Percentiles rank a stretch among this genome's conserved stretches.
phyloP scores from a whole-genome alignment of 2,113 vertebrate genomes.

The Perognathus longimembris region DNA sequence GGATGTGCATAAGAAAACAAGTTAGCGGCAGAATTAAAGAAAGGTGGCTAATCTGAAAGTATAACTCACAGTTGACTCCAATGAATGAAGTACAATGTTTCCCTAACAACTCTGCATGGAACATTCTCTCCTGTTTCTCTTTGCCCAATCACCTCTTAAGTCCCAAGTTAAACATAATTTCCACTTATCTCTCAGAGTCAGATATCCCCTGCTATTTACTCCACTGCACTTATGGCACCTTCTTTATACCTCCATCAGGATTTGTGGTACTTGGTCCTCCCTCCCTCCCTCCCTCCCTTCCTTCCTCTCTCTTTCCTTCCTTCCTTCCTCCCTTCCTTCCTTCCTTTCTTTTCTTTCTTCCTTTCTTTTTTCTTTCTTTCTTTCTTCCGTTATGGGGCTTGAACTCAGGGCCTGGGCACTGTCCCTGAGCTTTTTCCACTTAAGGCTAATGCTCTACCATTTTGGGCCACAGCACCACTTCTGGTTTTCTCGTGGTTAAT shows the following conservation, averaged over 20 bases:
- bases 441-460: no score
- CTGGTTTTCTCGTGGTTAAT: no score
- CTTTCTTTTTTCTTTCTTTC: background rate
- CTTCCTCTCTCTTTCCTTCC: fast-evolving
- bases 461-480: no score
- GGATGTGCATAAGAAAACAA: background rate
- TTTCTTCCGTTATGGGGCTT: no score
- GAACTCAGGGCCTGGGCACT: background rate
- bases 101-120: background rate
- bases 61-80: background rate
- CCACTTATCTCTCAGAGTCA: background rate
- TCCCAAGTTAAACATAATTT: background rate
- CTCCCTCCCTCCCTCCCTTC: fast-evolving
- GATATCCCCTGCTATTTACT: background rate
- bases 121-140: background rate
- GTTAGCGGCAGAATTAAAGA: background rate
- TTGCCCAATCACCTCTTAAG: background rate
- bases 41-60: background rate
- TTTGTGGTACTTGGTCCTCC: no score
- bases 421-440: no score
- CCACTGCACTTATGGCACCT: background rate
- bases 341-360: background rate
- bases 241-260: background rate
- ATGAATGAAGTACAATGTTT: background rate
- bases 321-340: fast-evolving